Evolutionary conservation across 2,797 vertebrate species (phyloP).

Genomic region (Malacoctenus gilli): DNA sequence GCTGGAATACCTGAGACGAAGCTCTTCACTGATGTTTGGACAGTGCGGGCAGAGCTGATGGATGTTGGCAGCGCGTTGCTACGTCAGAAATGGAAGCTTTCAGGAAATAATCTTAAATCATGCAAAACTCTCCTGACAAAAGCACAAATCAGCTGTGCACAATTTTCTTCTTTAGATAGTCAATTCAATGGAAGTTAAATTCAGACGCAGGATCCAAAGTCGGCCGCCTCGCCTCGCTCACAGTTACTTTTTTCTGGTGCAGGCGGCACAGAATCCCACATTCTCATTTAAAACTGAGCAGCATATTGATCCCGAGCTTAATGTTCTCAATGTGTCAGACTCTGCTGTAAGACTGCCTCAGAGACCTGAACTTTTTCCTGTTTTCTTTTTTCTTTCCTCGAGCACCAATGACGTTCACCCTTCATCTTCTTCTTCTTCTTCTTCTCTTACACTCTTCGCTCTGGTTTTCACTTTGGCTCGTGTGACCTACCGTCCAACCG

Average conservation of each 20-base stretch:
- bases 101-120: background rate
- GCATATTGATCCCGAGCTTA: conserved; percentile 27
- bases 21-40: conserved; percentile 5
- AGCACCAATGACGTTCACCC: background rate
- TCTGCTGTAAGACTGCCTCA: conserved; percentile 8
- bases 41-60: background rate
- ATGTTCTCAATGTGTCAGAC: conserved; percentile 26
- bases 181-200: conserved; percentile 1
- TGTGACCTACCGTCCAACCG: conserved; percentile 92
- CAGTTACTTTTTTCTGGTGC: background rate
- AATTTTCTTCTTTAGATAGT: conserved; percentile 15
- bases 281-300: conserved; percentile 39
- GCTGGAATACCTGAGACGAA: conserved; percentile 2
- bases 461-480: conserved; percentile 11
- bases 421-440: too few relatives aligned
- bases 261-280: conserved; percentile 12
- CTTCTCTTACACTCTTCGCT: conserved; percentile 26
- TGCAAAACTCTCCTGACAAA: background rate
- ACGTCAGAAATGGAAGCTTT: background rate
- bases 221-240: background rate
- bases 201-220: conserved; percentile 4
- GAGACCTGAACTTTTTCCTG: conserved; percentile 10
- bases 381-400: background rate
- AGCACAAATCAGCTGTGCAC: background rate
- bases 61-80: too few relatives aligned